Evolutionary conservation across 2,113 vertebrate species (phyloP), one percentile per base, ranked within the genome.

Genomic region (Centrocercus urophasianus): DNA sequence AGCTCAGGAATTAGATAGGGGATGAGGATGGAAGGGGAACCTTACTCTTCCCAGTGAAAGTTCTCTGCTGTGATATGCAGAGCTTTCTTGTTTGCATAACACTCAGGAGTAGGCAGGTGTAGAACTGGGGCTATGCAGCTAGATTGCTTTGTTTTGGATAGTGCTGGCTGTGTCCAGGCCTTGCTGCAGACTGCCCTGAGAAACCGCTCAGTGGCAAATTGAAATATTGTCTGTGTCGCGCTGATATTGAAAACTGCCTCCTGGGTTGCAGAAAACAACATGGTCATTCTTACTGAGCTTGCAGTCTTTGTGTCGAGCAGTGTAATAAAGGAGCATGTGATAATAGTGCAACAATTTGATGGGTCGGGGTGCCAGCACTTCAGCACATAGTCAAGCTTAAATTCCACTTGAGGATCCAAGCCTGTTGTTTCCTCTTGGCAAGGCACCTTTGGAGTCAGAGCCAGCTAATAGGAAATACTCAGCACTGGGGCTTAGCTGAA

Each of bases 381-480:
- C 69, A 74, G 71, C 75, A 13, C 79, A 10, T 66, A 63, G 76
- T 93, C 60, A 73, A 64, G 81, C 45, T 80, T 54, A n/a, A 89
- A 78, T 93, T 92, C 77, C 1, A 0, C 47, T 52, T 8, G 21
- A 52, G 30, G 70, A 89, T 87, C 84, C 86, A 84, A 71, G 66
- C 13, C 57, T 86, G 80, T 71, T 25, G 14, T 81, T 93, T 88
- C 83, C 74, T 93, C 52, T 87, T 93, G 81, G 87, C 70, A 8
- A 73, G 71, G 25, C 48, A 69, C 30, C 70, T 93, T 85, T 43
- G 81, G 66, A 87, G 45, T 30, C 21, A 61, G 84, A 82, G 94
- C 89, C 91, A 93, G 84, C 87, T 96, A 70, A 69, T 1, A 87
- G 89, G 91, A 89, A 95, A 69, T 61, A 50, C 2, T 38, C 36